A percentile compares a stretch with the other conserved stretches of the same genome.
Conservation (phyloP, 2,113 vertebrate species). For the Lepidothrix coronata region DNA sequence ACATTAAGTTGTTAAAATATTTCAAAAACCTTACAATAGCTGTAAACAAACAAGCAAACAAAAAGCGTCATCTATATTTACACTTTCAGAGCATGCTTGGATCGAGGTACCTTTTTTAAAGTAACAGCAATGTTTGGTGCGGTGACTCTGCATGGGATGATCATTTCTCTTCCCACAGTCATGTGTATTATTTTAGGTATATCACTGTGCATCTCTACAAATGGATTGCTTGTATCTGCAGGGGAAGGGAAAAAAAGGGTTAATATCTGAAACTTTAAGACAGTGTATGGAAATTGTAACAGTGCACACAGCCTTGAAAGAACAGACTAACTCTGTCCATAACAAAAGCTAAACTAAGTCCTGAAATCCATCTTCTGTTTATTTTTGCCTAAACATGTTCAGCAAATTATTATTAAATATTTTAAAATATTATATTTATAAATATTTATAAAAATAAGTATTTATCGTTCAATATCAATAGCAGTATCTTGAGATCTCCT, state of each 20-base stretch:
- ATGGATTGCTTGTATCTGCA: slow-evolving; percentile 87
- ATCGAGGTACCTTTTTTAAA: slow-evolving; percentile 75
- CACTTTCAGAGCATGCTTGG: not conserved
- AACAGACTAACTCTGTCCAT: not conserved
- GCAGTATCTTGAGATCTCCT: not conserved
- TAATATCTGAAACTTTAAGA: not conserved
- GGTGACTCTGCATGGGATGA: slow-evolving; percentile 91
- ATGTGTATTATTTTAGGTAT: slow-evolving; percentile 82
- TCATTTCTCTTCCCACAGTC: slow-evolving; percentile 79
- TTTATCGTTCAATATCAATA: not conserved
- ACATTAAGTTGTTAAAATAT: not conserved
- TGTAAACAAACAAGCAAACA: not conserved
- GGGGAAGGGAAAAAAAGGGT: not conserved
- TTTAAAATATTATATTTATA: not conserved
- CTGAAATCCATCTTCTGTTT: not conserved
- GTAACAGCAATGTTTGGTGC: slow-evolving; percentile 82
- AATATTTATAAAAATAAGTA: no score
- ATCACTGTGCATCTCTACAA: slow-evolving; percentile 81
- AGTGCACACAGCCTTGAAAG: not conserved
- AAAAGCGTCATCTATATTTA: not conserved
- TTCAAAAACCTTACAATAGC: not conserved
- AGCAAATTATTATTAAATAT: not conserved
- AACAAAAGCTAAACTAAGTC: not conserved
- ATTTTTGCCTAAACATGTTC: not conserved
- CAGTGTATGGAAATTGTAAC: not conserved